Evolutionary conservation across 2,888 invertebrate species (phyloP), one percentile per base, ranked within the genome.

Genomic region (Polyommatus iphigenia): DNA sequence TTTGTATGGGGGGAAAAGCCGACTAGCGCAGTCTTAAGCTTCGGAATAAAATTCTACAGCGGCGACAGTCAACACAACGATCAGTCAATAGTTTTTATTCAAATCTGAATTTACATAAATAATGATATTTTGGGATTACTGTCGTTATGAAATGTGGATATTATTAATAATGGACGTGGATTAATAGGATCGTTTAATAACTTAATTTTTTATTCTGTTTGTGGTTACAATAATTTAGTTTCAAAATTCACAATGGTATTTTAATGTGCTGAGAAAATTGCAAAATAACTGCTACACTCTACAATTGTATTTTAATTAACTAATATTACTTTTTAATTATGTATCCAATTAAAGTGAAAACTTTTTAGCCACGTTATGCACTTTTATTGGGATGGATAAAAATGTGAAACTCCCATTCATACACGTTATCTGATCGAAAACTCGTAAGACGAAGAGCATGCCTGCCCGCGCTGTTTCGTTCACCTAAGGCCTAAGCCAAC

Each of bases 71-170:
- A 41, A 46, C 41, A 73, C 73, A 46, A 5, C 8, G 20, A 46
- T n/a, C 29, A 20, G 5, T 73, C 73, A 46, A 20, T 20, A 46
- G 20, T 46, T 73, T 41, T 46, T 73, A 41, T 41, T 73, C 20
- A 41, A 73, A 46, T 41, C 24, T 20, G 73, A 46, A 73, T 73
- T 73, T 41, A 41, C 46, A 73, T 41, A 73, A 20, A 24, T 73
- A 73, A 41, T 72, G 20, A 46, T 41, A n/a, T 73, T 41, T 73
- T 73, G 46, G 46, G 41, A 73, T 73, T 73, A 73, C 20, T 46
- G 73, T 73, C 73, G 24, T 41, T 20, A 46, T 73, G 20, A 73
- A 46, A 73, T 73, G 67, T 67, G 29, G 62, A 32, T 15, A 67
- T 67, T 67, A 67, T 67, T 32, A 15, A 67, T 67, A 67, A 67